phyloP scores from a whole-genome alignment of 2,888 invertebrate species.

The Doris montereyensis region DNA sequence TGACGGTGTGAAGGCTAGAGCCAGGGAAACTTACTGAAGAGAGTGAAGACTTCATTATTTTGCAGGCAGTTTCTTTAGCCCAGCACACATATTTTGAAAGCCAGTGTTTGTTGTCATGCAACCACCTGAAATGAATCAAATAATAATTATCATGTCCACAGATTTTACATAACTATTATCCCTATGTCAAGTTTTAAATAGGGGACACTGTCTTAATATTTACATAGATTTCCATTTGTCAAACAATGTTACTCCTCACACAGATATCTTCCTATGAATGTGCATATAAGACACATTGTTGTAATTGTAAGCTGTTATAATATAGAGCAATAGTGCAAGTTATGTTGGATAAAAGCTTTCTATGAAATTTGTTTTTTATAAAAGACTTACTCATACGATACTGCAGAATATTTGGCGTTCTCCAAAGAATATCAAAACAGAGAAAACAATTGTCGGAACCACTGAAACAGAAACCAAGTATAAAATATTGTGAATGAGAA shows the following conservation, averaged over 20 bases:
- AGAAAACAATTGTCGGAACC: slow-evolving; percentile 48
- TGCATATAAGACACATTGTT: neutral
- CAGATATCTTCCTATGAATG: too few species aligned
- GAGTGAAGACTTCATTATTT: slow-evolving; percentile 53
- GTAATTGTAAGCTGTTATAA: too few species aligned
- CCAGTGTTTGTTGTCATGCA: slow-evolving; percentile 51
- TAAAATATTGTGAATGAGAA: neutral
- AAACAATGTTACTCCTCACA: too few species aligned
- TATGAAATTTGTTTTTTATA: too few species aligned
- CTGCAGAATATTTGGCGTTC: slow-evolving; percentile 61
- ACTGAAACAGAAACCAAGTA: neutral
- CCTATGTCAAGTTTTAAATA: neutral
- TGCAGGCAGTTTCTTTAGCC: slow-evolving; percentile 49
- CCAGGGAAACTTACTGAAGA: slow-evolving; percentile 57
- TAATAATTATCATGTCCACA: slow-evolving; percentile 27
- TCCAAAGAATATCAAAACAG: slow-evolving; percentile 63
- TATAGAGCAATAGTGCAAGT: too few species aligned
- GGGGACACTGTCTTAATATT: neutral
- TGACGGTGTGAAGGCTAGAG: neutral
- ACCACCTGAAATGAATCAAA: slow-evolving; percentile 49
- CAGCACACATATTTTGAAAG: slow-evolving; percentile 50
- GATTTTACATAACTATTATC: neutral
- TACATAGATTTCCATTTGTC: too few species aligned
- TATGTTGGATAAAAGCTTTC: too few species aligned
- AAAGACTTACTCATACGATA: slow-evolving; percentile 51